Evolutionary conservation across 2,113 vertebrate species (phyloP), one percentile per base, ranked within the genome.

Genomic region (Cathartes aura): DNA sequence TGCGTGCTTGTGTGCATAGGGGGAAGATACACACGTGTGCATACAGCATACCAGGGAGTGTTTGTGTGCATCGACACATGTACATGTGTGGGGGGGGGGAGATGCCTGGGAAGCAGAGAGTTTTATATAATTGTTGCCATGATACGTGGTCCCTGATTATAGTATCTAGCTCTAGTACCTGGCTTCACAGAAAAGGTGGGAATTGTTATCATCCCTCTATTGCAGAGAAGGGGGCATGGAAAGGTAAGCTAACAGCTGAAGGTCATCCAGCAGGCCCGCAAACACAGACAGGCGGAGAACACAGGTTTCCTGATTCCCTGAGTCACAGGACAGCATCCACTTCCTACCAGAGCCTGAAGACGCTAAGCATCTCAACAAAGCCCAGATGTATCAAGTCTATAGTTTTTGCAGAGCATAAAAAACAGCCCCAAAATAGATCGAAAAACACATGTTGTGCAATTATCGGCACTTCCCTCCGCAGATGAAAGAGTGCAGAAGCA

Each of bases 221-320:
- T 50, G 32, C 24, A 62, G 53, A 59, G 24, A 7, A 13, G 48
- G 36, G 56, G 91, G 42, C 19, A 32, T 6, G 45, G 67, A 58
- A 79, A 42, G 43, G 32, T 15, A 29, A 73, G 40, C 15, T 3
- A 24, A 18, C 13, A 60, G 26, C 40, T 81, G 34, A 43, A 55
- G 59, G 67, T 34, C 6, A 5, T 30, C 7, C 58, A 81, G 55
- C 4, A 2, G 60, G 27, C 32, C 34, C 0, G 1, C 27, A 53
- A 26, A 75, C 5, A 18, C 0, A 0, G 12, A 52, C 15, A 68
- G 29, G 34, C 3, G 1, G 24, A 50, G 5, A 88, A 67, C 12
- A 42, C 1, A 45, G 36, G 8, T 42, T 75, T 85, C 32, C 36
- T 11, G 10, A 67, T 67, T 40, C 70, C 26, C 38, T n/a, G 29